Base-by-base conservation (phyloP, 2,888 invertebrate genomes). In the Lasius fuliginosus region DNA sequence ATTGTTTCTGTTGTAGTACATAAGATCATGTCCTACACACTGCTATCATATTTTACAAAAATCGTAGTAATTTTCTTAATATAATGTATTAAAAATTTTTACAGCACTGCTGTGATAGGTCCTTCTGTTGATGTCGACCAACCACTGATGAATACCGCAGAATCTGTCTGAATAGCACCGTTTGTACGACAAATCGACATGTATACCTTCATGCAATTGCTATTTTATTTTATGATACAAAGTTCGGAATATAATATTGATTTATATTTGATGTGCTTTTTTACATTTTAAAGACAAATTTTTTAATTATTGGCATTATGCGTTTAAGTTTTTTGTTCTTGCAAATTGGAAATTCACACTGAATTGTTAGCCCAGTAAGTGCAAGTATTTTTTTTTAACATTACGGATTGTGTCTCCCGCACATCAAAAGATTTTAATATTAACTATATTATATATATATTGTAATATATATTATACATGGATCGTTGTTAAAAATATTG, bases 71-170 rank as follows among this genome's bases (percentile, higher is more conserved):
- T 60, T 46, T 15, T 82, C 2, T 67, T 73, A 27, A 81, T 82
- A 58, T 36, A 69, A 85, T 33, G 30, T 53, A 40, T 68, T 76
- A 11, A 71, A 67, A 84, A 91, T 90, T 94, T 89, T 93, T 91
- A 53, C 88, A 95, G 95, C 93, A 94, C 94, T 92, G 94, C 95
- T 93, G 93, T 95, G 91, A 91, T 94, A 94, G 93, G 94, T 89
- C 92, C 94, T 87, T 89, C 93, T 81, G 90, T 93, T 85, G 94
- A 95, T 65, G 93, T 91, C 83, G 93, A 92, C 85, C 92, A 94
- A 87, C 95, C 94, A 33, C 89, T 94, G 87, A 92, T 95, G 92
- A 92, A 93, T 86, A 89, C 91, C 42, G 84, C 90, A 71, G 90
- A 93, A 91, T 81, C 90, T 85, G 91, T 92, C 86, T 93, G 86